phyloP scores from a whole-genome alignment of 35 echinoderm and acorn worm genomes.

The Strongylocentrotus purpuratus region DNA sequence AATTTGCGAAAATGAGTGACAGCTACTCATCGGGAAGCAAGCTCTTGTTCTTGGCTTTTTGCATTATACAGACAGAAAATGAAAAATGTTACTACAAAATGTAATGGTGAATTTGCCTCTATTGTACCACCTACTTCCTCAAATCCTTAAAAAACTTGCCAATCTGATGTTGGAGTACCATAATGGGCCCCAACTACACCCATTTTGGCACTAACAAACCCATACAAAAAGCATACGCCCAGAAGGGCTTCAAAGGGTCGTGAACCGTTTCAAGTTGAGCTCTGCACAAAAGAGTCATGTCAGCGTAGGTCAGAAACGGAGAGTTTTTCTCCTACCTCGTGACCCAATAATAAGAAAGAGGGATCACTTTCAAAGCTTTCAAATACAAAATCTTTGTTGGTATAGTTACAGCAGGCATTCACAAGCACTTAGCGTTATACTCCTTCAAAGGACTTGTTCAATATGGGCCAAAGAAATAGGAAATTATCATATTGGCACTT shows the following conservation, averaged over 20 bases:
- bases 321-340: neutral
- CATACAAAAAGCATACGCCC: constrained; percentile 15
- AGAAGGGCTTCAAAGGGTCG: neutral
- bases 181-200: neutral
- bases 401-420: neutral
- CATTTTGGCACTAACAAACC: neutral
- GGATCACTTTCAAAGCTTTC: constrained; percentile 30
- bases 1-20: too few species aligned
- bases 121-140: too few species aligned
- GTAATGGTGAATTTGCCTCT: too few species aligned
- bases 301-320: constrained; percentile 18
- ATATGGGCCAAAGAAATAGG: neutral
- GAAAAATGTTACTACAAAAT: too few species aligned
- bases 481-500: neutral
- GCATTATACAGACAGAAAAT: too few species aligned
- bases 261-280: neutral
- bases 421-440: neutral
- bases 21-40: too few species aligned
- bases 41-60: too few species aligned
- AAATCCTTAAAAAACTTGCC: neutral
- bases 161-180: neutral
- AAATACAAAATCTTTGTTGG: constrained; percentile 11
- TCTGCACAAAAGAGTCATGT: constrained; percentile 8
- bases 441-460: neutral
- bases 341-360: constrained; percentile 38